Conservation (phyloP, 2,888 invertebrate species). For the Cerastis rubricosa region DNA sequence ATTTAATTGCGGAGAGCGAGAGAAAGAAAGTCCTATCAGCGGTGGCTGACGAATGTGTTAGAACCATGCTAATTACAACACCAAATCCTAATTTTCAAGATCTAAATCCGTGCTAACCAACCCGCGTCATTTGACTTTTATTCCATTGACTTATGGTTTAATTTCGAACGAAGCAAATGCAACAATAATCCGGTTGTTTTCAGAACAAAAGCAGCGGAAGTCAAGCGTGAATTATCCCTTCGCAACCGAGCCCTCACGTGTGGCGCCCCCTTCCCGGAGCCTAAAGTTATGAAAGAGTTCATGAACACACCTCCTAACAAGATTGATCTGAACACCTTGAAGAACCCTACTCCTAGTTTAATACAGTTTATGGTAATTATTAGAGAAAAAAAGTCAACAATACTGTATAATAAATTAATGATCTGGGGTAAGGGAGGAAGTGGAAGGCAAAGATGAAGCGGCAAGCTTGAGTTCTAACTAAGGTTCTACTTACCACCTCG, state of each 20-base stretch:
- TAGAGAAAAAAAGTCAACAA: not conserved
- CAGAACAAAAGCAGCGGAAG: slow-evolving; percentile 92
- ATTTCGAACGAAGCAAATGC: not conserved
- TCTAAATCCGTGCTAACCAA: not conserved
- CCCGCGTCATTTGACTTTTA: not conserved
- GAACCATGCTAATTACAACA: not conserved
- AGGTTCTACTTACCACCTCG: not conserved
- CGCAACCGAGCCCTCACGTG: slow-evolving; percentile 92
- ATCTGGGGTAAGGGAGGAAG: not conserved
- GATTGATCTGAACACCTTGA: slow-evolving; percentile 87
- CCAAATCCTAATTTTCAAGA: not conserved
- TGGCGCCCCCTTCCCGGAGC: slow-evolving; percentile 92
- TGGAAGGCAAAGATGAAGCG: not conserved
- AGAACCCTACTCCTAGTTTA: slow-evolving; percentile 93
- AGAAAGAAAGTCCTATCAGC: not conserved
- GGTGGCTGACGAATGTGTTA: not conserved
- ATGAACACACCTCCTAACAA: slow-evolving; percentile 89
- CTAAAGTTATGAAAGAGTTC: slow-evolving; percentile 94
- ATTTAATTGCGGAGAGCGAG: not conserved
- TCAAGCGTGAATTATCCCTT: slow-evolving; percentile 93
- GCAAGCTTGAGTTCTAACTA: not conserved
- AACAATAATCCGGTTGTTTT: slow-evolving; percentile 2
- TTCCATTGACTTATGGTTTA: not conserved
- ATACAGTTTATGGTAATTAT: slow-evolving; percentile 92
- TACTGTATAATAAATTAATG: not conserved